Evolutionary conservation across 2,888 invertebrate species (phyloP).

Genomic region (Cheilosia vulpina): DNA sequence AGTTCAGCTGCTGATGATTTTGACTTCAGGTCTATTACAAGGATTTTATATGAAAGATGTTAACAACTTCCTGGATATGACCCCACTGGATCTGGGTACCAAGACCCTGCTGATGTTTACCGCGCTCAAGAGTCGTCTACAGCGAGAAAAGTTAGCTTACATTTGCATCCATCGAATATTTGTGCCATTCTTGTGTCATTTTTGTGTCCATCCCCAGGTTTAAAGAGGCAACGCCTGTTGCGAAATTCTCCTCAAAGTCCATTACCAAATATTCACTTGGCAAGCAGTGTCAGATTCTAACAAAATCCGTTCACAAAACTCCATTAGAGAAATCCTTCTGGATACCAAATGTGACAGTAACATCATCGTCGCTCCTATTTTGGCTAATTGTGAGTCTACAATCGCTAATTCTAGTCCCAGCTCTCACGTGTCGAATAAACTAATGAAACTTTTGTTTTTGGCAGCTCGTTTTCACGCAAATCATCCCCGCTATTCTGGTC

Average conservation of each 20-base stretch:
- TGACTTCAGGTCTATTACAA: constrained; percentile 25
- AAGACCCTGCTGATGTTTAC: constrained; percentile 78
- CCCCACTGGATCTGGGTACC: constrained; percentile 79
- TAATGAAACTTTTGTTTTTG: neutral
- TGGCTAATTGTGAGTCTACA: constrained; percentile 33
- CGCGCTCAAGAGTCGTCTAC: constrained; percentile 62
- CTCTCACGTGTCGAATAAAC: too few species aligned
- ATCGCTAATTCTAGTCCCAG: too few species aligned
- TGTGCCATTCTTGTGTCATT: neutral
- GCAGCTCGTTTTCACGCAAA: constrained; percentile 77
- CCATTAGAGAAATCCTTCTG: constrained; percentile 43
- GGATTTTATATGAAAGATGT: neutral
- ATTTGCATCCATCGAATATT: neutral
- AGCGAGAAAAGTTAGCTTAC: constrained; percentile 72
- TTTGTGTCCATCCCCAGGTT: constrained; percentile 10
- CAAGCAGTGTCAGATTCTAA: neutral
- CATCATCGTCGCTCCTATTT: constrained; percentile 4
- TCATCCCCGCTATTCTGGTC: constrained; percentile 77
- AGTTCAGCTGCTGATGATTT: neutral
- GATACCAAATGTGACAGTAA: constrained; percentile 48
- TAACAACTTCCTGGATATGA: constrained; percentile 76
- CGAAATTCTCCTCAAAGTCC: constrained; percentile 14
- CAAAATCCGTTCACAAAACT: neutral
- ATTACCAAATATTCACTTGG: neutral
- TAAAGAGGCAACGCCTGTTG: constrained; percentile 36